A percentile compares a stretch with the other conserved stretches of the same genome.
Conservation (phyloP, 2,888 invertebrate genomes). For the Parnassius smintheus region DNA sequence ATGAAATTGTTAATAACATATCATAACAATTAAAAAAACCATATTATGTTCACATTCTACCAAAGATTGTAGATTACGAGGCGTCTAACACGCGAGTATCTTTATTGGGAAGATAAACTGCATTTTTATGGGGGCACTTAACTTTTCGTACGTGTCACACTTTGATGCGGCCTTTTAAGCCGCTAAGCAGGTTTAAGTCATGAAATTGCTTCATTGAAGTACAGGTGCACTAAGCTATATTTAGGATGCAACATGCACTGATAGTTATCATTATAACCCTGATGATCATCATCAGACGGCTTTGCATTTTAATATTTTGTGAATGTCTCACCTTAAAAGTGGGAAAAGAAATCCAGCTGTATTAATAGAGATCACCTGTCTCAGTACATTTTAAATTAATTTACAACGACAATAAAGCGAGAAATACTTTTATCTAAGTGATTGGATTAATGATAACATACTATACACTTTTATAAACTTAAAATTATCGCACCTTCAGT, state of each 20-base stretch:
- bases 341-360: slow-evolving; percentile 7
- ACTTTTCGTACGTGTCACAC: slow-evolving; percentile 20
- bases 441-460: slow-evolving; percentile 12
- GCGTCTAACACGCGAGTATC: slow-evolving; percentile 12
- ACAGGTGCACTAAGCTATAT: slow-evolving; percentile 22
- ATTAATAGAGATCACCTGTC: slow-evolving; percentile 18
- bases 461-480: background rate
- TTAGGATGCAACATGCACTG: slow-evolving; percentile 12
- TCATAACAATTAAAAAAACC: slow-evolving; percentile 1
- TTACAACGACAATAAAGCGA: slow-evolving; percentile 17
- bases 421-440: slow-evolving; percentile 17
- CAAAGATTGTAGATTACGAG: slow-evolving; percentile 6
- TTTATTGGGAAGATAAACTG: slow-evolving; percentile 20
- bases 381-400: slow-evolving; percentile 4
- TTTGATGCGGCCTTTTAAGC: slow-evolving; percentile 22
- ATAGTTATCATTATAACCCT: slow-evolving; percentile 18
- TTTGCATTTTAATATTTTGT: slow-evolving; percentile 21
- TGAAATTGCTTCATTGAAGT: slow-evolving; percentile 19
- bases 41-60: slow-evolving; percentile 1
- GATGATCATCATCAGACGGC: slow-evolving; percentile 10
- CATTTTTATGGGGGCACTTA: slow-evolving; percentile 21
- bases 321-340: slow-evolving; percentile 12
- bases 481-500: too few relatives aligned
- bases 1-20: too few relatives aligned
- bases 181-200: slow-evolving; percentile 20